Evolutionary conservation across 2,888 invertebrate species (phyloP), one percentile per base, ranked within the genome.

Genomic region (Diadegma fenestrale): DNA sequence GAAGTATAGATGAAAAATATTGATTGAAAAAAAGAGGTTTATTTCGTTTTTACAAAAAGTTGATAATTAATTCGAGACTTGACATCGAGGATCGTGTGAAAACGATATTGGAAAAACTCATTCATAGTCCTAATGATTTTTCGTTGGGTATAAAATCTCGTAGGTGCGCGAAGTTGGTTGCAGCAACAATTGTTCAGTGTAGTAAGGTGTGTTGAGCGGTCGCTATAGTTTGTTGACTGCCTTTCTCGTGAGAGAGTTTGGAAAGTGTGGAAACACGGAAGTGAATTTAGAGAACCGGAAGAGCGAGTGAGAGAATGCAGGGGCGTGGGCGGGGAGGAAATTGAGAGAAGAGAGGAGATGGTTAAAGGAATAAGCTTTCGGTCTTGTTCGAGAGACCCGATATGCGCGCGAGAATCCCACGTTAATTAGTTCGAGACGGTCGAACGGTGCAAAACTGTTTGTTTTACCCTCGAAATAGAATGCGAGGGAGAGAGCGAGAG

Each of bases 391-490:
- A 58, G 79, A 54, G 63, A 51, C 19, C 48, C 80, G 85, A 84
- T 80, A 80, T 80, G 77, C 79, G 80, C 75, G 78, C 68, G 84
- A 80, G 85, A 83, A 88, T 86, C 80, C 82, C 90, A 90, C 92
- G 90, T 92, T 92, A 92, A 92, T 92, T 92, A 92, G 92, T 91
- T 91, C 90, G 90, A 91, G 90, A 89, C 88, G 90, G 90, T 85
- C 88, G 89, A 88, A 87, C 84, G 88, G 87, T 79, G 89, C 89
- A 91, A 91, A 92, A 91, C 88, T 92, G 91, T 92, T 92, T 92
- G 90, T 89, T 88, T 92, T 91, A 77, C 89, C 88, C 91, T 88
- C 89, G 86, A 88, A 88, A 88, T 77, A 75, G 80, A 73, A 75
- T 79, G 82, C 79, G 37, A 63, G 72, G 19, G 71, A 54, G 84